phyloP scores from a whole-genome alignment of 2,888 invertebrate genomes.

The Doris montereyensis region DNA sequence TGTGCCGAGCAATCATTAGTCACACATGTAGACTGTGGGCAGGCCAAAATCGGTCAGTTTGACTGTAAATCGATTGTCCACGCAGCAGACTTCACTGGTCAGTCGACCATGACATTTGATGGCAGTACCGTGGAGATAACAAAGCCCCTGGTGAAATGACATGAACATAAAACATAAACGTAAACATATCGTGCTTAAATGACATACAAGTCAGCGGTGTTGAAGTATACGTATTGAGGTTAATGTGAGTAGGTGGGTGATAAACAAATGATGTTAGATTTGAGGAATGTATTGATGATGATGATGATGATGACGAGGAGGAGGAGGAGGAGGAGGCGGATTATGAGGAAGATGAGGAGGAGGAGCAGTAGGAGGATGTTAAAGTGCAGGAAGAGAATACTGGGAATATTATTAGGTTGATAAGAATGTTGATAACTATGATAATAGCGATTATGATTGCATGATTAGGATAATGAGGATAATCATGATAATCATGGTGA shows the following conservation, averaged over 20 bases:
- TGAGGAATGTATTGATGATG: no score
- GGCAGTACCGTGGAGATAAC: constrained; percentile 86
- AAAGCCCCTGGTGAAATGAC: constrained; percentile 83
- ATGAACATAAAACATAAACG: background rate
- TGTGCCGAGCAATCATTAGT: constrained; percentile 12
- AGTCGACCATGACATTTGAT: constrained; percentile 88
- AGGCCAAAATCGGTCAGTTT: constrained; percentile 92
- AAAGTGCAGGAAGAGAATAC: no score
- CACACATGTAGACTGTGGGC: constrained; percentile 37
- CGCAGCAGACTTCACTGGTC: constrained; percentile 88
- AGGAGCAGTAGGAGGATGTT: no score
- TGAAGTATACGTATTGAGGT: background rate
- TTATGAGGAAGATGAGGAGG: no score
- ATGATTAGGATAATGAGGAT: no score
- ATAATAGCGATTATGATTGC: no score
- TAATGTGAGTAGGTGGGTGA: background rate
- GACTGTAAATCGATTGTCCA: constrained; percentile 90
- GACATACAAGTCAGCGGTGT: constrained; percentile 1
- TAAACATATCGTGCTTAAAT: background rate
- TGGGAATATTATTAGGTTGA: no score
- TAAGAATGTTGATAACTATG: no score
- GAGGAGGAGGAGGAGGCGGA: no score
- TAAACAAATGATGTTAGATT: background rate
- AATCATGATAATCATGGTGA: no score
- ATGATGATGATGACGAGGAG: no score